These are phyloP conservation scores for Meleagris gallopavo DNA, from an alignment of 2,113 vertebrate species.

Conservation along the genomic window DNA sequence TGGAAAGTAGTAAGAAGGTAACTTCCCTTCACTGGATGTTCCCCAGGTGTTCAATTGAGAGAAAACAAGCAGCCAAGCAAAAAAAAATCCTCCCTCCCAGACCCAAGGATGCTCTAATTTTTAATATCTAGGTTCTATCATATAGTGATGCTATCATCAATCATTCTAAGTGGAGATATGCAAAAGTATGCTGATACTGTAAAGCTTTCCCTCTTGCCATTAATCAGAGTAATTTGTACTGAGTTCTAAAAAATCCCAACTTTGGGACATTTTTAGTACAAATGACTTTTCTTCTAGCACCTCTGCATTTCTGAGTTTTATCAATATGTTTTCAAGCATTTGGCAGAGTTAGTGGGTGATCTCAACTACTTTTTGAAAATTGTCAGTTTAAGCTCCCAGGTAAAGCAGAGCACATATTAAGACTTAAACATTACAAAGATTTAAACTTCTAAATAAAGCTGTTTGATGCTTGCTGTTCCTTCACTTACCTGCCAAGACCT, in stretches of 20 bases:
- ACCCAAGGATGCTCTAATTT: background rate
- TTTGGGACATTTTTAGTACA: background rate
- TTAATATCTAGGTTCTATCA: background rate
- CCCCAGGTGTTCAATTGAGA: background rate
- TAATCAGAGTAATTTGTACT: background rate
- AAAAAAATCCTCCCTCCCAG: background rate
- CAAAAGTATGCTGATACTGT: background rate
- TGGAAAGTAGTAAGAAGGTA: background rate
- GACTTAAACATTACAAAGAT: slow-evolving; percentile 73
- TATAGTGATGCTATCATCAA: background rate
- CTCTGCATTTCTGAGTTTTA: background rate
- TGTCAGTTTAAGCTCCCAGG: slow-evolving; percentile 28
- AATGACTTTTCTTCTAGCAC: background rate
- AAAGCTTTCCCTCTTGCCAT: background rate
- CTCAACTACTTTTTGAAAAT: background rate
- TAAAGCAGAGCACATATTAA: slow-evolving; percentile 64
- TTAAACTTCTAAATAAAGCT: slow-evolving; percentile 56
- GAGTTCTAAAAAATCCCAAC: background rate
- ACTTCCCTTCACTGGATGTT: background rate
- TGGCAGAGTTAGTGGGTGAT: slow-evolving; percentile 5
- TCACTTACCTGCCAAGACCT: slow-evolving; percentile 77
- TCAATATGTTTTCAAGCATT: background rate
- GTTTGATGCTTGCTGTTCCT: slow-evolving; percentile 63
- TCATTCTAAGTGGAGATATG: background rate
- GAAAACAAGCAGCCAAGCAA: background rate